Evolutionary conservation across 2,113 vertebrate species (phyloP).

Genomic region (Hypocryptadius cinnamomeus): DNA sequence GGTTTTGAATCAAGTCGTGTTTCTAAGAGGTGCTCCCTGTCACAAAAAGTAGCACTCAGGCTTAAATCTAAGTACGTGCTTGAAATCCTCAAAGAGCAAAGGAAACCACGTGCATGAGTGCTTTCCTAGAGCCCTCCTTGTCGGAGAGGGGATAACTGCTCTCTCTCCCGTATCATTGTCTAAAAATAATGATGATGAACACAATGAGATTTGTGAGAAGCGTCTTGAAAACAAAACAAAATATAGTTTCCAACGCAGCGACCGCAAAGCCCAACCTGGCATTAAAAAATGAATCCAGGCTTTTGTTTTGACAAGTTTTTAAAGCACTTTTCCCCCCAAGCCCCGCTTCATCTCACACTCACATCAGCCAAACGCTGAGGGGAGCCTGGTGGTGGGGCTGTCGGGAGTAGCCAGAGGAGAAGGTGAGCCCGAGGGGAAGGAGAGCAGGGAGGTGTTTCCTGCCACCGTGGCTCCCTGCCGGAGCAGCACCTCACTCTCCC

Average conservation of each 20-base stretch:
- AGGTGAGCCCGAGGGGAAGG: neutral
- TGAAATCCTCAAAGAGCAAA: neutral
- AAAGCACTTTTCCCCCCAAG: accelerated
- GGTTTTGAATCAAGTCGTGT: neutral
- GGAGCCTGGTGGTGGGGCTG: neutral
- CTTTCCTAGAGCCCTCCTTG: neutral
- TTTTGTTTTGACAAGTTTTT: neutral
- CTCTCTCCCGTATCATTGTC: neutral
- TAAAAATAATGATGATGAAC: neutral
- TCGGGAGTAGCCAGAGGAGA: neutral
- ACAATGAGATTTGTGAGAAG: neutral
- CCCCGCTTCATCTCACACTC: neutral
- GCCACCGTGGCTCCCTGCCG: accelerated
- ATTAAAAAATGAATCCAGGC: neutral
- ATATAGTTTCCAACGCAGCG: neutral
- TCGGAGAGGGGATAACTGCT: neutral
- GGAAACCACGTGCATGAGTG: neutral
- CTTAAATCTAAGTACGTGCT: neutral
- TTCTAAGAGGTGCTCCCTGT: neutral
- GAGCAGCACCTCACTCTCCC: neutral
- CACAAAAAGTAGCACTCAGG: neutral
- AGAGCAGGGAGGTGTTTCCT: neutral
- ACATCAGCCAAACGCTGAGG: accelerated
- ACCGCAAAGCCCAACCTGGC: neutral
- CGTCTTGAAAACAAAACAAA: neutral